These are phyloP conservation scores for Pteropus alecto DNA, from an alignment of 2,113 vertebrate genomes.

Conservation along the genomic window DNA sequence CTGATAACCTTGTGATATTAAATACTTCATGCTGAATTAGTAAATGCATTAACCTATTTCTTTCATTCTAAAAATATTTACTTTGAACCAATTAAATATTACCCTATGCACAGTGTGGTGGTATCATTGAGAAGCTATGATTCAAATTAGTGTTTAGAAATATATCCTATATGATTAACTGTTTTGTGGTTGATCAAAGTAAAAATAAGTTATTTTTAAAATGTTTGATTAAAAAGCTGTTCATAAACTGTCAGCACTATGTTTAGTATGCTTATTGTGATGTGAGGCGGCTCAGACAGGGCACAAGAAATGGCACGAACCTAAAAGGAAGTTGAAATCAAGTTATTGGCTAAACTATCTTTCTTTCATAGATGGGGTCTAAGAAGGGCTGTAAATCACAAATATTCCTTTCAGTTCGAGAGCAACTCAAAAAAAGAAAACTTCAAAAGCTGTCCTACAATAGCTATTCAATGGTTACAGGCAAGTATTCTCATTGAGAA, in stretches of 20 bases:
- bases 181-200: background rate
- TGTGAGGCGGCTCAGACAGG: background rate
- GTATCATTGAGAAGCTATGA: background rate
- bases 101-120: background rate
- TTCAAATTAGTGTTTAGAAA: background rate
- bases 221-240: background rate
- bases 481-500: background rate
- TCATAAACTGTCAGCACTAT: background rate
- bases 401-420: background rate
- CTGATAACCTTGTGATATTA: background rate
- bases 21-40: background rate
- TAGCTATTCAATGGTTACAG: background rate
- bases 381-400: background rate
- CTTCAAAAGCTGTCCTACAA: background rate
- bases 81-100: background rate
- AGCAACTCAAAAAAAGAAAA: background rate
- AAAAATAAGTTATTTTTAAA: background rate
- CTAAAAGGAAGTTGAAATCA: background rate
- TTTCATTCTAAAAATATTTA: background rate
- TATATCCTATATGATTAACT: background rate
- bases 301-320: background rate
- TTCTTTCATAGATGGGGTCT: background rate
- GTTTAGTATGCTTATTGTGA: background rate
- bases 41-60: background rate
- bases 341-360: background rate